Conservation (phyloP, 2,888 invertebrate genomes). For the Pandemis heparana region DNA sequence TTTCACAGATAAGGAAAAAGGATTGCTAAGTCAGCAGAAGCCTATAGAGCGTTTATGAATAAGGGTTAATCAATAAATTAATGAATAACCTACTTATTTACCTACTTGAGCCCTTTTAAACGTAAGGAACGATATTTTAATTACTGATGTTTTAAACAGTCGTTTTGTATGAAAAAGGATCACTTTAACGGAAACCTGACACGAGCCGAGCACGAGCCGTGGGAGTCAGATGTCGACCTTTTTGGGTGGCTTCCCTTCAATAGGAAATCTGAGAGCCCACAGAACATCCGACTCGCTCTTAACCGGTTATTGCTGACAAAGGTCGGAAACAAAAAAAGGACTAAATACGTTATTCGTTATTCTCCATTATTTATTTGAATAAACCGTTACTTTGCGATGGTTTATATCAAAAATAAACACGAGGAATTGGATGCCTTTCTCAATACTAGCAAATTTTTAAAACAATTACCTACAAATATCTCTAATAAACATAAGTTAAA, state of each 20-base stretch:
- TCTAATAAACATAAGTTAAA: no score
- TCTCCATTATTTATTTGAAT: no score
- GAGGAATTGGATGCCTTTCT: no score
- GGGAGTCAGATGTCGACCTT: slow-evolving; percentile 31
- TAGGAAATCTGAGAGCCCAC: slow-evolving; percentile 27
- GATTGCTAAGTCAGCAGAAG: no score
- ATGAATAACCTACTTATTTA: no score
- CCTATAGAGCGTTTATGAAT: no score
- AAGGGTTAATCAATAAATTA: neutral
- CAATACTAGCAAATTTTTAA: no score
- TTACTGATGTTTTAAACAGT: neutral
- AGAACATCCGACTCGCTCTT: slow-evolving; percentile 15
- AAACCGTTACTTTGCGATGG: no score
- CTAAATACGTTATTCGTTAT: neutral
- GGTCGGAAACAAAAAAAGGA: slow-evolving; percentile 25
- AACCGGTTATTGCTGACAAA: slow-evolving; percentile 11
- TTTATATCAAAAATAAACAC: no score
- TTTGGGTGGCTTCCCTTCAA: slow-evolving; percentile 29
- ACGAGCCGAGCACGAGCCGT: neutral
- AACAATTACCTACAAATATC: no score
- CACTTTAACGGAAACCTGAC: slow-evolving; percentile 25
- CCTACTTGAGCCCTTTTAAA: no score
- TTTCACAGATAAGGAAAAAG: no score
- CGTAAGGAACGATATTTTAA: neutral
- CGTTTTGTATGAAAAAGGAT: neutral